Base-by-base conservation (phyloP, 2,113 vertebrate genomes). In the Murina feae region DNA sequence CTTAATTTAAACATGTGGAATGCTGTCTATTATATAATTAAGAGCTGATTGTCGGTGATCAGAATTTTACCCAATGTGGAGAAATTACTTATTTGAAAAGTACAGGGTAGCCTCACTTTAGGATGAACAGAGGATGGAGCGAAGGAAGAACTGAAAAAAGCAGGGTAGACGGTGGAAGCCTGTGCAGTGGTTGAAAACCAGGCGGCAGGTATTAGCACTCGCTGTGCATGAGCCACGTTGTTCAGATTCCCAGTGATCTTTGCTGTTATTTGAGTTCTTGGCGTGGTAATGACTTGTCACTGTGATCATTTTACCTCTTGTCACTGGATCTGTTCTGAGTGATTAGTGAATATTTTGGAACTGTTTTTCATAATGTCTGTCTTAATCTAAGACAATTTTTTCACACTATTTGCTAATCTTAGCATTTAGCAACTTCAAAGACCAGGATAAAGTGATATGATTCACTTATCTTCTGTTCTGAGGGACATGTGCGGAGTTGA, bases 401-500 rank as follows among this genome's bases (percentile, higher is more conserved):
- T 86, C 25, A 65, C 1, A 20, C 39, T 82, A 30, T 71, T 76
- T 91, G 12, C 32, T 81, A 72, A 20, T 35, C 7, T 66, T 95
- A 53, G 13, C 11, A 84, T 94, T 86, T 82, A 37, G n/a, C 10
- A 21, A 49, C 12, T 66, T 66, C 42, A 42, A 82, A 92, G 92
- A 37, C 18, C 49, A 78, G 68, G 72, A 65, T n/a, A 89, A 47
- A 92, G 13, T 28, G 32, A 68, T 88, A 28, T 37, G 6, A 6
- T 87, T 94, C 30, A 60, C 17, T 66, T 80, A 82, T 82, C 30
- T 87, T 44, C 66, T 53, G 2, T 81, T 6, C 51, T 87, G 78
- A 95, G 90, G 85, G 49, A 87, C 82, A 86, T 47, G 3, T 81
- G 89, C 72, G 74, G 69, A 96, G 44, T 51, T 92, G 49, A 96